These are phyloP conservation scores for Phocoena phocoena DNA, from an alignment of 2,113 vertebrate genomes.

Conservation along the genomic window DNA sequence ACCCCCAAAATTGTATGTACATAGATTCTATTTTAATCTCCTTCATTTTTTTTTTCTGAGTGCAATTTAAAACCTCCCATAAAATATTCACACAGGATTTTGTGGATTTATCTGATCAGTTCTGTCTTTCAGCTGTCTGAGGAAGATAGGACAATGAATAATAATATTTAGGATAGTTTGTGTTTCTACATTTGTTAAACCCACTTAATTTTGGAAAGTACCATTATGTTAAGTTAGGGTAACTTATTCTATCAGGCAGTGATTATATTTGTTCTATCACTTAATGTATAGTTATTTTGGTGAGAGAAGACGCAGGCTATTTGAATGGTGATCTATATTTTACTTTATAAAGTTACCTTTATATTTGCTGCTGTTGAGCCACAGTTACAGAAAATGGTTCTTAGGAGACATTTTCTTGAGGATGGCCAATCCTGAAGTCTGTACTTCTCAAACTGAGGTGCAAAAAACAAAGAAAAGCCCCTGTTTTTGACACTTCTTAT, in stretches of 20 bases:
- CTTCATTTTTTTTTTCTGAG: background rate
- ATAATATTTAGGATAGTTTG: background rate
- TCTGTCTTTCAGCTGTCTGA: background rate
- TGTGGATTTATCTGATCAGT: background rate
- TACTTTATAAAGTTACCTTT: background rate
- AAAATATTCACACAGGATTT: background rate
- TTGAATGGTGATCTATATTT: background rate
- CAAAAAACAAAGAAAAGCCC: background rate
- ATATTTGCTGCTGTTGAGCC: background rate
- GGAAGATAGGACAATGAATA: background rate
- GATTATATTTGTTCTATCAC: background rate
- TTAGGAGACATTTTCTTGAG: background rate
- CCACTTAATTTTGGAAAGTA: background rate
- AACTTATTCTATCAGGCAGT: background rate
- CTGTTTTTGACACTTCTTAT: background rate
- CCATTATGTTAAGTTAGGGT: background rate
- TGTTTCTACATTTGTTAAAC: background rate
- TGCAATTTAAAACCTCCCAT: background rate
- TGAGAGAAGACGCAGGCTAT: background rate
- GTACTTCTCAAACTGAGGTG: background rate
- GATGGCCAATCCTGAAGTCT: background rate
- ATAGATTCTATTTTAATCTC: background rate
- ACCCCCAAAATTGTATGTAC: background rate
- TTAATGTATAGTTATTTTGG: background rate
- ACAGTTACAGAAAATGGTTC: background rate